These are phyloP conservation scores for Gambusia holbrooki DNA, from an alignment of 2,113 vertebrate genomes.

Conservation along the genomic window DNA sequence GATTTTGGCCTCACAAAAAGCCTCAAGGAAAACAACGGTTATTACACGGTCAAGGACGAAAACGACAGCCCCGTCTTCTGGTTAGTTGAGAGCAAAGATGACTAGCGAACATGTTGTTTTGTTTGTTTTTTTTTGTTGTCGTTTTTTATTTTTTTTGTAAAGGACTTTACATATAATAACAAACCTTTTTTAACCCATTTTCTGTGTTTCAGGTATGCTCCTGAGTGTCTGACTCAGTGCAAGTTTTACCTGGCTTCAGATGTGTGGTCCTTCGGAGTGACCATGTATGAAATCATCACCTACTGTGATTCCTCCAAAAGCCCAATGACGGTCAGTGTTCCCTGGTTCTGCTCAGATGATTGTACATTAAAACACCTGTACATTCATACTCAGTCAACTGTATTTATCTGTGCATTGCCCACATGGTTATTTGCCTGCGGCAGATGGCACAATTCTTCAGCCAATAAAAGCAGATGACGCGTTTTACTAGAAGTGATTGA, in stretches of 20 bases:
- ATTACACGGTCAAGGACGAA: slow-evolving; percentile 96
- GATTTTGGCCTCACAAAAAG: slow-evolving; percentile 97
- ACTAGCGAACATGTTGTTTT: too few species aligned
- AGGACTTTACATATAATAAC: background rate
- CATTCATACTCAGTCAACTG: background rate
- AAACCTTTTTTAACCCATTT: background rate
- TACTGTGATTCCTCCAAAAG: slow-evolving; percentile 89
- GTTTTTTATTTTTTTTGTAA: background rate
- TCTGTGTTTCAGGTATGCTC: slow-evolving; percentile 88
- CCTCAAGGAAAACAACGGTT: slow-evolving; percentile 94
- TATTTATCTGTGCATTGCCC: too few species aligned
- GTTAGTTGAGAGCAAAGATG: slow-evolving; percentile 67
- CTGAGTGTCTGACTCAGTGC: slow-evolving; percentile 90
- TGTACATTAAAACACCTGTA: background rate
- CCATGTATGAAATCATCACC: slow-evolving; percentile 93
- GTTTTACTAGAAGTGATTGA: slow-evolving; percentile 34
- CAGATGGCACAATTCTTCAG: slow-evolving; percentile 64
- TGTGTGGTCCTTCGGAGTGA: slow-evolving; percentile 97
- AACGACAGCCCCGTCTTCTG: slow-evolving; percentile 96
- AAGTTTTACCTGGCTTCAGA: slow-evolving; percentile 97
- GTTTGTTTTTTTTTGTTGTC: too few species aligned
- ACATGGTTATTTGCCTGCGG: slow-evolving; percentile 18
- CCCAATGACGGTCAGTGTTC: slow-evolving; percentile 87
- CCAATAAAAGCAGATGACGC: slow-evolving; percentile 57
- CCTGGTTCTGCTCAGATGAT: background rate